A percentile compares a stretch with the other conserved stretches of the same genome.
phyloP scores from a whole-genome alignment of 1,140 invertebrate species.

The Panulirus ornatus region DNA sequence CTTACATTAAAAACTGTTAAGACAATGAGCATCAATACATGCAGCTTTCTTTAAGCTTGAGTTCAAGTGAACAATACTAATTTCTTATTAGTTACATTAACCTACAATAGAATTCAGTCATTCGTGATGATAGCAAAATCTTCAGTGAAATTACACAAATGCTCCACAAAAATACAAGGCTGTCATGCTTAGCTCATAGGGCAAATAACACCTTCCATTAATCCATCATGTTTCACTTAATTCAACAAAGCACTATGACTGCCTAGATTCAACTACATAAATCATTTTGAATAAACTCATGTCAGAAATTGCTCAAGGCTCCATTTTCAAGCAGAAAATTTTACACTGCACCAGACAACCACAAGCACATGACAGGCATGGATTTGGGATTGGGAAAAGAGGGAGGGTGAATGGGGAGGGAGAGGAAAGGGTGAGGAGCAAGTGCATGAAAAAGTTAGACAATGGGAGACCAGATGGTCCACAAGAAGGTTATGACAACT shows the following conservation, averaged over 20 bases:
- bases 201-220: background rate
- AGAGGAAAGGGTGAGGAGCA: too few species aligned
- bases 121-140: background rate
- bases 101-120: too few species aligned
- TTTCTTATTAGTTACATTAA: too few species aligned
- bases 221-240: background rate
- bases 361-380: conserved; percentile 45
- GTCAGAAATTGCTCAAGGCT: background rate
- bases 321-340: conserved; percentile 43
- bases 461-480: too few species aligned
- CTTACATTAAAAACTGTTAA: background rate
- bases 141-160: background rate
- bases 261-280: background rate
- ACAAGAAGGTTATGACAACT: background rate
- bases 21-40: background rate
- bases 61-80: background rate
- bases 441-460: too few species aligned
- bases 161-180: background rate
- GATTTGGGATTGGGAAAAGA: too few species aligned
- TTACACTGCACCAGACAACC: conserved; percentile 51
- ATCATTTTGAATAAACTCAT: background rate
- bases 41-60: background rate
- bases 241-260: background rate
- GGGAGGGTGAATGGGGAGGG: too few species aligned
- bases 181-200: conserved; percentile 11